Evolutionary conservation across 2,888 invertebrate genomes (phyloP).

Genomic region (Zeuzera pyrina): DNA sequence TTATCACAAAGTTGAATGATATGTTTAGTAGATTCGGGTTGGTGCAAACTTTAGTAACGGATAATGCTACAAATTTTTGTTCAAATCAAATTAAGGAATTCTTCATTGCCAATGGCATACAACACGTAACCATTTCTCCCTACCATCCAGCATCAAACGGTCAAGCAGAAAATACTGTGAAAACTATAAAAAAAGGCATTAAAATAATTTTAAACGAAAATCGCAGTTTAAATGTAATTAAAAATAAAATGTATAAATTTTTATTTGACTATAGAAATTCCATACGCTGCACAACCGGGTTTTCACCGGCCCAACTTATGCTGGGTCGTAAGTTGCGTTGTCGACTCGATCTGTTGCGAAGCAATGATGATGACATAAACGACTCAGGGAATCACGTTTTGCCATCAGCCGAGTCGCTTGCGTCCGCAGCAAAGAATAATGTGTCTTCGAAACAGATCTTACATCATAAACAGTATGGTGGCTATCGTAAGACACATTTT

Average conservation of each 20-base stretch:
- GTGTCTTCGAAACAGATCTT: too few relatives aligned
- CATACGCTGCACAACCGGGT: conserved; percentile 11
- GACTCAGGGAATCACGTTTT: not conserved
- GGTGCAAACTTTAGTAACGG: conserved; percentile 9
- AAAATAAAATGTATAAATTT: conserved; percentile 9
- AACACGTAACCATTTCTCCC: conserved; percentile 10
- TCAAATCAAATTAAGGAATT: too few relatives aligned
- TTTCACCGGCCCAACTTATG: conserved; percentile 11
- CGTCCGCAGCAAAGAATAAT: conserved; percentile 1
- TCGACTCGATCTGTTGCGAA: conserved; percentile 10
- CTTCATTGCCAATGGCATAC: conserved; percentile 13
- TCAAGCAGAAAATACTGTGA: conserved; percentile 14
- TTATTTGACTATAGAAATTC: conserved; percentile 13
- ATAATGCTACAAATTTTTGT: conserved; percentile 13
- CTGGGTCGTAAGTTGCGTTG: conserved; percentile 9
- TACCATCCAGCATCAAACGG: conserved; percentile 14
- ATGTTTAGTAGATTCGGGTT: conserved; percentile 10
- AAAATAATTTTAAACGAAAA: conserved; percentile 7
- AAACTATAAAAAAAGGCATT: conserved; percentile 13
- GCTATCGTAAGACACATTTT: conserved; percentile 4
- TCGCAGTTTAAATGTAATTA: not conserved
- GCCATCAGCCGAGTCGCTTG: not conserved
- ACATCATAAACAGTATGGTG: conserved; percentile 7
- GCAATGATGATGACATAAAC: not conserved
- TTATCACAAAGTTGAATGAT: conserved; percentile 8